phyloP scores from a whole-genome alignment of 2,888 invertebrate species.

The Pachymerium ferrugineum region DNA sequence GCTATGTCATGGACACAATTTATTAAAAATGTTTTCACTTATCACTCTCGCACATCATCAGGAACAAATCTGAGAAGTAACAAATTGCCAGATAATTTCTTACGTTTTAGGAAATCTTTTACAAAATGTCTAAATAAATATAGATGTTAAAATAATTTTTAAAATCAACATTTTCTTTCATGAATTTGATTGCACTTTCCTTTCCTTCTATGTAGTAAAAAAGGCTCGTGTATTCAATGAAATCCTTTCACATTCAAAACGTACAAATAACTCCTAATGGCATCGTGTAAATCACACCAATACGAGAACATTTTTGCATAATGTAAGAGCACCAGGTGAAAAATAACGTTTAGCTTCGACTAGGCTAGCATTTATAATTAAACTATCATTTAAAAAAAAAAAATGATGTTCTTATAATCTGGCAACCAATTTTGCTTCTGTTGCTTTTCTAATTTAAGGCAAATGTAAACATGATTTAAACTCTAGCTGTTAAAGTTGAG shows the following conservation, averaged over 20 bases:
- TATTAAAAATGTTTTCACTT: not conserved
- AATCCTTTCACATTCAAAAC: not conserved
- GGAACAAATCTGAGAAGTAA: slow-evolving; percentile 16
- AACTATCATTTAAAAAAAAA: not conserved
- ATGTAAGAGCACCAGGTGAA: slow-evolving; percentile 21
- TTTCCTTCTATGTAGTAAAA: not conserved
- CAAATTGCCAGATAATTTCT: not conserved
- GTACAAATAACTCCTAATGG: not conserved
- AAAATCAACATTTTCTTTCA: not conserved
- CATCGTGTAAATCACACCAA: not conserved
- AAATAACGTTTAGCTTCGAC: not conserved
- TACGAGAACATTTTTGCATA: slow-evolving; percentile 16
- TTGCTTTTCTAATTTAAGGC: not conserved
- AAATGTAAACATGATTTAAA: not conserved
- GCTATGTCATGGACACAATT: slow-evolving; percentile 2
- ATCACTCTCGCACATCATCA: not conserved
- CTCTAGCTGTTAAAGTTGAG: not conserved
- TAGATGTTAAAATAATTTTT: not conserved
- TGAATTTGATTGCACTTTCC: not conserved
- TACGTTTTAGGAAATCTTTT: not conserved
- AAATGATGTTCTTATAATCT: not conserved
- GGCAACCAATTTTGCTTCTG: not conserved
- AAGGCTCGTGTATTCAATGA: not conserved
- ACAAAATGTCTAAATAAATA: not conserved
- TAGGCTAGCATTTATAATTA: not conserved